Percentiles rank a stretch among this genome's conserved stretches.
Evolutionary conservation across 2,888 invertebrate genomes (phyloP).

Genomic region (Cactoblastis cactorum): DNA sequence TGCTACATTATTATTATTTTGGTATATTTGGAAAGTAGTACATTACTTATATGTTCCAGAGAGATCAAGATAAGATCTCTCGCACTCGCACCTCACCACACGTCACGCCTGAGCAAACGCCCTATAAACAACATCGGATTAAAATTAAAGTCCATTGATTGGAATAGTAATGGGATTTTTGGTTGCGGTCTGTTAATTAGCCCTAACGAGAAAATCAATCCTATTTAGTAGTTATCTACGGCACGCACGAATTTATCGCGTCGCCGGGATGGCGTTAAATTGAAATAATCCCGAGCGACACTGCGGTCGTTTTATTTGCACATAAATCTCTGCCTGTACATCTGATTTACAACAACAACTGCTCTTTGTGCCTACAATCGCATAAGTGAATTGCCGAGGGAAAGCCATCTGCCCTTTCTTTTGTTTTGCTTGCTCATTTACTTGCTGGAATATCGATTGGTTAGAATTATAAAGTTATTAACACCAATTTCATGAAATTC

Average conservation of each 20-base stretch:
- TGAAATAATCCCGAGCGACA: constrained; percentile 61
- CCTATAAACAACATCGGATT: not conserved
- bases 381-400: constrained; percentile 24
- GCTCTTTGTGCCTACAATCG: constrained; percentile 44
- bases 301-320: constrained; percentile 62
- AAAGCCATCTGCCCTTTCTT: not conserved
- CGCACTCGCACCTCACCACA: too few species aligned
- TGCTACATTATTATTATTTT: too few species aligned
- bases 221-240: constrained; percentile 11
- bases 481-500: too few species aligned
- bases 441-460: not conserved
- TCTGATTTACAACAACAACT: constrained; percentile 69
- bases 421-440: not conserved
- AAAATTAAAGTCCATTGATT: not conserved
- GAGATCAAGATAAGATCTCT: too few species aligned
- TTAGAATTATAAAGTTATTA: too few species aligned
- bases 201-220: constrained; percentile 11
- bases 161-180: constrained; percentile 9
- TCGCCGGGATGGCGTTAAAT: constrained; percentile 58
- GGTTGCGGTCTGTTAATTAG: constrained; percentile 13
- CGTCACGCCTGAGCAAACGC: not conserved
- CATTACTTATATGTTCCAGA: too few species aligned
- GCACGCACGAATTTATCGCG: constrained; percentile 46
- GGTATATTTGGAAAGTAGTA: too few species aligned
- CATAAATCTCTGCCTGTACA: constrained; percentile 61